phyloP scores from a whole-genome alignment of 2,888 invertebrate species.

The Nomada ruficornis region DNA sequence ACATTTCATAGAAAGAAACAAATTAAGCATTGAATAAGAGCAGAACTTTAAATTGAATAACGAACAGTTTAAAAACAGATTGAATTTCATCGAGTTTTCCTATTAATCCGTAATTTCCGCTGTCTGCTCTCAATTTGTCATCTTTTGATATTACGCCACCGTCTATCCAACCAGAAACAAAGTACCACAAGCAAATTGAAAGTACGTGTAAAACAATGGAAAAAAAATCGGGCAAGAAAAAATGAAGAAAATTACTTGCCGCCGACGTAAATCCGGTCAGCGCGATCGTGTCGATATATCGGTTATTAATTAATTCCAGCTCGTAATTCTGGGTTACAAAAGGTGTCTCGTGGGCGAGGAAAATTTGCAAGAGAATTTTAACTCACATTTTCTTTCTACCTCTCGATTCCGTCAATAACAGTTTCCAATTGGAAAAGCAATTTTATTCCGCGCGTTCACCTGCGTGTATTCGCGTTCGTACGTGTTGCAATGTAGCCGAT shows the following conservation, averaged over 20 bases:
- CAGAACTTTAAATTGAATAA: not conserved
- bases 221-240: not conserved
- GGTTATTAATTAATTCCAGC: slow-evolving; percentile 72
- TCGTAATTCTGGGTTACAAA: slow-evolving; percentile 54
- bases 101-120: not conserved
- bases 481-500: not conserved
- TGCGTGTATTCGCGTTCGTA: not conserved
- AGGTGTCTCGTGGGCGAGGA: slow-evolving; percentile 8
- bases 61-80: not conserved
- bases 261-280: slow-evolving; percentile 14
- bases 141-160: not conserved
- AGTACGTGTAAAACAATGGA: not conserved
- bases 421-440: slow-evolving; percentile 34
- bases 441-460: not conserved
- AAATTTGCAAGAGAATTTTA: slow-evolving; percentile 28
- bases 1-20: not conserved
- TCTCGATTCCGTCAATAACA: slow-evolving; percentile 29
- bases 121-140: not conserved
- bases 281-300: slow-evolving; percentile 56
- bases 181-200: not conserved
- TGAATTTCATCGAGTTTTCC: not conserved
- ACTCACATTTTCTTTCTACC: slow-evolving; percentile 4
- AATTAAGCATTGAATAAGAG: not conserved
- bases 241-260: not conserved
- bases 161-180: not conserved